A percentile compares a stretch with the other conserved stretches of the same genome.
These are phyloP conservation scores for Acanthornis magna DNA, from an alignment of 2,797 vertebrate genomes.

Conservation along the genomic window DNA sequence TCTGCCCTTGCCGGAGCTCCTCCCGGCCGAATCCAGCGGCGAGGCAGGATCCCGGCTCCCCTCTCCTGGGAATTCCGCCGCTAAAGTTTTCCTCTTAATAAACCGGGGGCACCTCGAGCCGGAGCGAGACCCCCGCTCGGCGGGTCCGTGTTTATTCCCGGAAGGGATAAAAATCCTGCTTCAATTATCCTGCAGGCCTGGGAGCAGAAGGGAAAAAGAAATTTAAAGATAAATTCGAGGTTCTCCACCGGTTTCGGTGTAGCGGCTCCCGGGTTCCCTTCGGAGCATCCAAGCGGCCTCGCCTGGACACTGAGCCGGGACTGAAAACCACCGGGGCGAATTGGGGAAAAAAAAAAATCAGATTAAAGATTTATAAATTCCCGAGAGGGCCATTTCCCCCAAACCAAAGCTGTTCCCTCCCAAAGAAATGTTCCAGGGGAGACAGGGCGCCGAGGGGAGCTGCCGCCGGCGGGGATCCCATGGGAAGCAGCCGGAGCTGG, in stretches of 20 bases:
- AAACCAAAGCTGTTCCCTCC: neutral
- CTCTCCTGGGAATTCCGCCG: neutral
- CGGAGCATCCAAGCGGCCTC: neutral
- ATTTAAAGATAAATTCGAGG: neutral
- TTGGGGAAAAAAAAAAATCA: fast-evolving
- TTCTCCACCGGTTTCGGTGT: fast-evolving
- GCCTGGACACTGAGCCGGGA: neutral
- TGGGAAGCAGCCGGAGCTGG: neutral
- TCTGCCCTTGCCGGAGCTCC: neutral
- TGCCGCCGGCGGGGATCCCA: neutral
- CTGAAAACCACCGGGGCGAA: neutral
- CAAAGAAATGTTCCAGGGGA: fast-evolving
- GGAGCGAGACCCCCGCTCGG: neutral
- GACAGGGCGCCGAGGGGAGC: neutral
- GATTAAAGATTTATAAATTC: neutral
- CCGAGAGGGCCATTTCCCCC: neutral
- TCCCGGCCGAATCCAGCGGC: neutral
- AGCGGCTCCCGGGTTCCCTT: neutral
- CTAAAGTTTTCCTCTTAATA: neutral
- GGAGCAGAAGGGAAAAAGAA: neutral
- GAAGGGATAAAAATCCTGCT: neutral
- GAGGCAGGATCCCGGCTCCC: neutral
- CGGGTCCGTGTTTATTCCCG: neutral
- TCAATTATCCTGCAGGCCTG: neutral
- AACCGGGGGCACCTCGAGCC: neutral